Evolutionary conservation across 2,888 invertebrate species (phyloP), one percentile per base, ranked within the genome.

Genomic region (Chesias legatella): DNA sequence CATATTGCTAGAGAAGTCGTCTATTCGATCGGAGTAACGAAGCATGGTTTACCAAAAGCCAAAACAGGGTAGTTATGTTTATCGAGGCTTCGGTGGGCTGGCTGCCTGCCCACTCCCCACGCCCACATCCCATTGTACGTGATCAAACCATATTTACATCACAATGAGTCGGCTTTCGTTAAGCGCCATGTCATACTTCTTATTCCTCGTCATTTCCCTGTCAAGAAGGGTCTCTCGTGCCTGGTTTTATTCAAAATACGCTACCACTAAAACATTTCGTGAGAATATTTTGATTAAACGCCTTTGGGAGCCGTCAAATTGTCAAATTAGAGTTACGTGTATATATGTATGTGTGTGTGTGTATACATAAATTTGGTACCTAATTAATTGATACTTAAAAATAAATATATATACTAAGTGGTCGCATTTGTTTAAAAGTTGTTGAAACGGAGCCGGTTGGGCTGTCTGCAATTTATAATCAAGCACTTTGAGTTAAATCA

Each of bases 71-170:
- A 64, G 61, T 68, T n/a, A 52, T 73, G 79, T 79, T 78, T 79
- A 71, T 74, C 67, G 60, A 55, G 63, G 62, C 64, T 61, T 57
- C 69, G 68, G 34, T 41, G 41, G 69, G 71, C 71, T 68, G 64
- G 62, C 60, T 61, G 40, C 33, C 69, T 66, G 63, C 79, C 80
- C 76, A 79, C 78, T 69, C 73, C 71, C 72, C 60, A 60, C 67
- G 67, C 77, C 79, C 71, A 79, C 80, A 67, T 63, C 55, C 73
- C 58, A 79, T 83, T 82, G 82, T 83, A 72, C 72, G 66, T 73
- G 79, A 77, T 78, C 72, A 76, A 79, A 74, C 71, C 77, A 69
- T 75, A 85, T 86, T 85, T 82, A 80, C 85, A 84, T 85, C 67
- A 84, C 77, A 86, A 84, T 82, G 76, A 71, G 68, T 67, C 58